A percentile compares a stretch with the other conserved stretches of the same genome.
These are phyloP conservation scores for Pampus argenteus DNA, from an alignment of 2,797 vertebrate species.

Conservation along the genomic window DNA sequence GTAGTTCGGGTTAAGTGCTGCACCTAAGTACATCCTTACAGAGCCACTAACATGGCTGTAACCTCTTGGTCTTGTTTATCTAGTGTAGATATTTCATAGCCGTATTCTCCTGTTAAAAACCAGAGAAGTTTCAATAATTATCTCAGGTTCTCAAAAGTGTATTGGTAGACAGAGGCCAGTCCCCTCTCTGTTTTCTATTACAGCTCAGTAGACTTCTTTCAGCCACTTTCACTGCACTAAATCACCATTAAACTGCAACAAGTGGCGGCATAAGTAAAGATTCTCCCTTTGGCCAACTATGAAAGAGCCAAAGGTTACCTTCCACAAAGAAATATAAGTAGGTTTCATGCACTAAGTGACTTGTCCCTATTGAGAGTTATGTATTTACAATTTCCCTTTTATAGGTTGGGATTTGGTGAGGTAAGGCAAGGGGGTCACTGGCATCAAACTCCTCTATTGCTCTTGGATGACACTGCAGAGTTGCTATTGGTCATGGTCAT, in stretches of 20 bases:
- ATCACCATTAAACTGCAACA: constrained; percentile 10
- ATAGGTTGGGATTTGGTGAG: constrained; percentile 23
- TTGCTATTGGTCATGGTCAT: constrained; percentile 43
- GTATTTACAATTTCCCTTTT: constrained; percentile 62
- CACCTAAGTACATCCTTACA: no score
- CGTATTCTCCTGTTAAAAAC: not conserved
- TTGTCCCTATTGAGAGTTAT: constrained; percentile 57
- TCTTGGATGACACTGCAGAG: constrained; percentile 54
- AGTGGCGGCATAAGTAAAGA: constrained; percentile 24
- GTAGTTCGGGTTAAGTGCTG: no score
- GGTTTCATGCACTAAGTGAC: constrained; percentile 62
- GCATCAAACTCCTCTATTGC: constrained; percentile 33
- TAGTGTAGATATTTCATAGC: not conserved
- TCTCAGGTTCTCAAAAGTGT: not conserved
- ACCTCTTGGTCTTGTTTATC: no score
- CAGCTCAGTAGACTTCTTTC: not conserved
- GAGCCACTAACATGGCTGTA: no score
- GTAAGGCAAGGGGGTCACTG: constrained; percentile 26
- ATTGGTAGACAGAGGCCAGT: not conserved
- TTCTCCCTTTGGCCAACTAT: constrained; percentile 23
- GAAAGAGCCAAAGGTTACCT: constrained; percentile 42
- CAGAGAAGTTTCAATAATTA: no score
- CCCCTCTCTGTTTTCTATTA: not conserved
- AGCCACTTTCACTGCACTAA: not conserved
- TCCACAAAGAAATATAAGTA: constrained; percentile 30